Evolutionary conservation across 2,113 vertebrate species (phyloP).

Genomic region (Strigops habroptila): DNA sequence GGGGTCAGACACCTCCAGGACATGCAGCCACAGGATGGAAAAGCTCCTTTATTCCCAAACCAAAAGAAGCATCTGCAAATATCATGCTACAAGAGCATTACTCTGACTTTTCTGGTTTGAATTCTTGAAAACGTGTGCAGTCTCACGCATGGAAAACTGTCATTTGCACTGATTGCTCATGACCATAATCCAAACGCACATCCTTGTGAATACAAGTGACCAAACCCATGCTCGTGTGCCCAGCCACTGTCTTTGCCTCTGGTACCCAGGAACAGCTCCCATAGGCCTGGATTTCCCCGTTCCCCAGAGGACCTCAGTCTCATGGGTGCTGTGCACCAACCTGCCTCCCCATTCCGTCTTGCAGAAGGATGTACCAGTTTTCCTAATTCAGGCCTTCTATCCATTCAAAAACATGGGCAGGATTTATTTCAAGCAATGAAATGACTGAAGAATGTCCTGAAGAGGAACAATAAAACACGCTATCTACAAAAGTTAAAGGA

Average conservation of each 20-base stretch:
- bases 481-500: not conserved
- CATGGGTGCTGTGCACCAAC: not conserved
- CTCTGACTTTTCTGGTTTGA: not conserved
- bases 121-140: accelerated
- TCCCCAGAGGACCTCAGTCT: accelerated
- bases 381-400: not conserved
- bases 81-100: accelerated
- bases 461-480: not conserved
- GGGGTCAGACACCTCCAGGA: not conserved
- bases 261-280: not conserved
- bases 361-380: no score
- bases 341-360: not conserved
- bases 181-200: accelerated
- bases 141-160: no score
- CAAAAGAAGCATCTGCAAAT: not conserved
- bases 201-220: accelerated
- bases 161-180: accelerated
- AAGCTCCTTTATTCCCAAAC: not conserved
- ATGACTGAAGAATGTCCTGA: not conserved
- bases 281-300: accelerated
- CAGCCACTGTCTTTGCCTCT: accelerated
- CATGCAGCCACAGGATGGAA: accelerated
- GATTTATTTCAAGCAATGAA: not conserved
- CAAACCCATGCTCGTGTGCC: accelerated
- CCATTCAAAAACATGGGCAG: accelerated